phyloP scores from a whole-genome alignment of 1,140 invertebrate genomes.

The Laupala kohalensis region DNA sequence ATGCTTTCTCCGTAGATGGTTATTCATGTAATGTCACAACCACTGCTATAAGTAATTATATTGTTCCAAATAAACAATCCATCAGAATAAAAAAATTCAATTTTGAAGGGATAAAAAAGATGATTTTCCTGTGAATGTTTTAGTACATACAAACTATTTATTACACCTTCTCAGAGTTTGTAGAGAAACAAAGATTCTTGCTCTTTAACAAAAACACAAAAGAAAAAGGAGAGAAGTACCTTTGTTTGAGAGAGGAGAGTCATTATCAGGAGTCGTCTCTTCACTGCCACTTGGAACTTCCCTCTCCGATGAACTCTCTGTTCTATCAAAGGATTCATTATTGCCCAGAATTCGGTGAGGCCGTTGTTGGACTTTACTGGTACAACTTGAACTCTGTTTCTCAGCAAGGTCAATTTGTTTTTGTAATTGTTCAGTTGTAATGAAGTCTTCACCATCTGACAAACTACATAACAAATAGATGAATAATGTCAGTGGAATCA shows the following conservation, averaged over 20 bases:
- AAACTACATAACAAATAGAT: conserved; percentile 30
- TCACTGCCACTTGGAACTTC: conserved; percentile 2
- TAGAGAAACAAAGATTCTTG: too few relatives aligned
- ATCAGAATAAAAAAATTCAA: too few relatives aligned
- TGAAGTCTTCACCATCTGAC: conserved; percentile 72
- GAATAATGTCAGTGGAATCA: not conserved
- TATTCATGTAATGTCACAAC: too few relatives aligned
- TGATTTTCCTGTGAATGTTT: too few relatives aligned
- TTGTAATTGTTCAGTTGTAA: conserved; percentile 64
- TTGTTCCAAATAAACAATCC: too few relatives aligned
- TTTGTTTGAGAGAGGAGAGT: not conserved
- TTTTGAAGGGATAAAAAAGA: too few relatives aligned
- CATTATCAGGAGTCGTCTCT: not conserved
- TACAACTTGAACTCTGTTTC: not conserved
- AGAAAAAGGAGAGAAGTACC: not conserved
- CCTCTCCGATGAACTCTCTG: conserved; percentile 4
- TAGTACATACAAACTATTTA: too few relatives aligned
- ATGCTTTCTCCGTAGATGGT: too few relatives aligned
- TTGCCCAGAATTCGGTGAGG: not conserved
- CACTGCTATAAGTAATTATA: too few relatives aligned
- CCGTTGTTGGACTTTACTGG: not conserved
- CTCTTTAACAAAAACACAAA: too few relatives aligned
- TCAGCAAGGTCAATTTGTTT: conserved; percentile 35
- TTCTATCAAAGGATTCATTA: conserved; percentile 12
- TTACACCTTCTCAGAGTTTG: too few relatives aligned